Evolutionary conservation across 2,113 vertebrate species (phyloP).

Genomic region (Rallus limicola): DNA sequence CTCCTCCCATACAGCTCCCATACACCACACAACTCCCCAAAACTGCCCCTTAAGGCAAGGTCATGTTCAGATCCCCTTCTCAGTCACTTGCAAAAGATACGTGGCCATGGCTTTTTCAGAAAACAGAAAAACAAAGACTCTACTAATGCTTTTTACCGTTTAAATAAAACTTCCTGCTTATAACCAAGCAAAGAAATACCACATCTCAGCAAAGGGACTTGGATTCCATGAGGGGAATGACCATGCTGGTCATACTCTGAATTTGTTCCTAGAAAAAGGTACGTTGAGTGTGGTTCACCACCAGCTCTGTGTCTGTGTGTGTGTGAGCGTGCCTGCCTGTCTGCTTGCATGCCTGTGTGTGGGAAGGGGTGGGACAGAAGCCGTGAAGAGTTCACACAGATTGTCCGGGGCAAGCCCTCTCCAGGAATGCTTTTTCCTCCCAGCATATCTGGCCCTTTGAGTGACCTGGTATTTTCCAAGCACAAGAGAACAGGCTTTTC

Average conservation of each 20-base stretch:
- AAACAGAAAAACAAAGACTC: background rate
- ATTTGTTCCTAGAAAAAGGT: background rate
- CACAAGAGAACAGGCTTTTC: background rate
- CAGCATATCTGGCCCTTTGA: background rate
- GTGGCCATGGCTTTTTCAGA: background rate
- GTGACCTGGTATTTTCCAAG: constrained; percentile 27
- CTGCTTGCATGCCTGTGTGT: fast-evolving
- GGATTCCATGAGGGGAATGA: background rate
- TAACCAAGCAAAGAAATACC: background rate
- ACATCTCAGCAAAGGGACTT: background rate
- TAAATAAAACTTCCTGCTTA: background rate
- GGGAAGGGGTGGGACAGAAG: background rate
- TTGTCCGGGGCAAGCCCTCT: background rate
- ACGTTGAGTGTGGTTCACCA: background rate
- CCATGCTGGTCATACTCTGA: background rate
- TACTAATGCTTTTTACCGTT: background rate
- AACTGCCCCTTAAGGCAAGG: background rate
- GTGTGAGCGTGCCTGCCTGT: fast-evolving
- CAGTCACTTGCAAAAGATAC: background rate
- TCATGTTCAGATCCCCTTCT: background rate
- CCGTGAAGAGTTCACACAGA: background rate
- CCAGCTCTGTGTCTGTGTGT: background rate
- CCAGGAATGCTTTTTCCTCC: background rate
- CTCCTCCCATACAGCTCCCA: background rate
- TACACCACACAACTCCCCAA: background rate